Evolutionary conservation across 1,140 invertebrate genomes (phyloP).

Genomic region (Bradynema listronoti): DNA sequence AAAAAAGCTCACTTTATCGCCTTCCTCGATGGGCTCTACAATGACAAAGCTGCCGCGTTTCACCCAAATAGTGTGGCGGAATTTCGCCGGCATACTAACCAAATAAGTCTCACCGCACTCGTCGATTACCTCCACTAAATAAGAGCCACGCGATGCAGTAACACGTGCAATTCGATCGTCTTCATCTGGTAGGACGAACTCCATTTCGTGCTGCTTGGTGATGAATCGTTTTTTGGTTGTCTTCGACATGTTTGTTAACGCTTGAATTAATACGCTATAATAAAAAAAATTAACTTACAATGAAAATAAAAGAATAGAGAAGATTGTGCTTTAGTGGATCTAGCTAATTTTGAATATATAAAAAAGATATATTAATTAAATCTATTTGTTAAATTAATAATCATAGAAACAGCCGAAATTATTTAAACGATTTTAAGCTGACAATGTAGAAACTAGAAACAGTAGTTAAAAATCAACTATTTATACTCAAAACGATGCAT

Average conservation of each 20-base stretch:
- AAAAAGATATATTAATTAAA: constrained; percentile 6
- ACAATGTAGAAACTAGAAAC: too few relatives aligned
- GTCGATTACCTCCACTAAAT: constrained; percentile 30
- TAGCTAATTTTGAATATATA: background rate
- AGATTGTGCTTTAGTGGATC: background rate
- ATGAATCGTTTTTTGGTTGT: constrained; percentile 35
- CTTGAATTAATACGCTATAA: background rate
- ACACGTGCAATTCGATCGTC: constrained; percentile 29
- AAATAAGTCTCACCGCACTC: constrained; percentile 17
- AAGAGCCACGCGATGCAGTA: constrained; percentile 28
- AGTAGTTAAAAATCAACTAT: constrained; percentile 1
- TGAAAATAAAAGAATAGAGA: too few relatives aligned
- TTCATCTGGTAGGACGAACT: constrained; percentile 23
- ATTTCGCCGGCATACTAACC: constrained; percentile 36
- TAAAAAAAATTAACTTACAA: constrained; percentile 5
- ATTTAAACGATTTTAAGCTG: too few relatives aligned
- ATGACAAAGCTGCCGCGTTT: constrained; percentile 31
- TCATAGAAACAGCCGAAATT: too few relatives aligned
- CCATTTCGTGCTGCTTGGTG: constrained; percentile 24
- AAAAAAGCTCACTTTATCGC: constrained; percentile 38
- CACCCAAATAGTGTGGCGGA: constrained; percentile 32
- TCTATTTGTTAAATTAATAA: too few relatives aligned
- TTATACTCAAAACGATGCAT: background rate
- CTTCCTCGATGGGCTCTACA: constrained; percentile 34
- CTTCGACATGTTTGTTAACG: constrained; percentile 26